phyloP scores from a whole-genome alignment of 2,797 vertebrate species.

The Sciurus carolinensis region DNA sequence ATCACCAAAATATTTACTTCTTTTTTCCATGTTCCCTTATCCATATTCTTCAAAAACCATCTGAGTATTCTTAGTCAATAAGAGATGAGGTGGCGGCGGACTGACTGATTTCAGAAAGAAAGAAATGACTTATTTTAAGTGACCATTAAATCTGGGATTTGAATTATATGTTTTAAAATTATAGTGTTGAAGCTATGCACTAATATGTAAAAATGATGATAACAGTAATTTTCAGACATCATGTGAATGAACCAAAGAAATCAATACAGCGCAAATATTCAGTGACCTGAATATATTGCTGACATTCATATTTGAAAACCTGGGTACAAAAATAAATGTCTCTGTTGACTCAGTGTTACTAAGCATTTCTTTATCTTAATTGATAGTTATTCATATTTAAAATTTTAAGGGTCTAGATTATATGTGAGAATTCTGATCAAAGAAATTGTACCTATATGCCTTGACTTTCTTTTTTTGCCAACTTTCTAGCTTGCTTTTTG shows the following conservation, averaged over 20 bases:
- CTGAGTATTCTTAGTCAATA: slow-evolving; percentile 2
- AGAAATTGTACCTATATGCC: background rate
- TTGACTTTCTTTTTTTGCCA: background rate
- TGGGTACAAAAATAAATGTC: background rate
- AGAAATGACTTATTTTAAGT: slow-evolving; percentile 45
- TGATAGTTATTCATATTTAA: slow-evolving; percentile 15
- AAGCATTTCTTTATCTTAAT: slow-evolving; percentile 51
- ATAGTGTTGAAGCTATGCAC: slow-evolving; percentile 21
- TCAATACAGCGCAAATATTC: slow-evolving; percentile 11
- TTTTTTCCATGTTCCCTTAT: background rate
- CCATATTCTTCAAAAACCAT: slow-evolving; percentile 24
- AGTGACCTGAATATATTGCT: slow-evolving; percentile 18
- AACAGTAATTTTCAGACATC: slow-evolving; percentile 69
- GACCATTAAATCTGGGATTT: slow-evolving; percentile 58
- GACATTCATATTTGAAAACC: slow-evolving; percentile 60
- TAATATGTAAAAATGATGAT: slow-evolving; percentile 34
- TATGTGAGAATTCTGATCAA: background rate
- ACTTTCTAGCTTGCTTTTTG: background rate
- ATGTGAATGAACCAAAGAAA: slow-evolving; percentile 37
- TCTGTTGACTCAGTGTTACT: slow-evolving; percentile 1
- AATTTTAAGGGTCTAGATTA: background rate
- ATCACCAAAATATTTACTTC: slow-evolving; percentile 42
- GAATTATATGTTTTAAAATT: slow-evolving; percentile 74
- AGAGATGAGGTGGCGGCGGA: background rate
- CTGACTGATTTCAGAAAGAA: slow-evolving; percentile 54